Base-by-base conservation (phyloP, 2,888 invertebrate species). In the Ecdyonurus torrentis region DNA sequence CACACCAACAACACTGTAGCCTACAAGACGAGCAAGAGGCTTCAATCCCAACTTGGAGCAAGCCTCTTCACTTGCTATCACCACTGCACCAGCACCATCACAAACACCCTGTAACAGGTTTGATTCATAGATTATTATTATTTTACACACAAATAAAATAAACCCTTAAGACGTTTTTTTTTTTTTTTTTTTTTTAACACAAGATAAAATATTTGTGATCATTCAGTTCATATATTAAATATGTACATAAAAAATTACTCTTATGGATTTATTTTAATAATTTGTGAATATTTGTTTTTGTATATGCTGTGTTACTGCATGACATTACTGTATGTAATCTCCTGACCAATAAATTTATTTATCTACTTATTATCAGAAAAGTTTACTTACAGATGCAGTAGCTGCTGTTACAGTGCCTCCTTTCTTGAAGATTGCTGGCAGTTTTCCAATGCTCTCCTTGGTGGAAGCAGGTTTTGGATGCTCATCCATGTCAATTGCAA, bases 321-420 rank as follows among this genome's bases (percentile, higher is more conserved):
- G 7, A 60, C 7, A 5, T 10, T 60, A 23, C 15, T 60, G n/a
- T 23, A 10, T 10, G 3, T 10, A 20, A 20, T 19, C 23, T n/a
- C 3, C n/a, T n/a, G 7, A 60, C 10, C 23, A 25, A 22, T 18
- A 61, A 22, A 58, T 22, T 2, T 58, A 55, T 5, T 61, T 10
- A 22, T 59, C 18, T 19, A 50, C 50, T 19, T 19, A 19, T 18
- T 18, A 3, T 59, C 18, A 23, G 58, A 20, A 58, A 59, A 59
- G 22, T 24, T 24, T n/a, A 72, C 83, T 81, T 76, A 94, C 93
- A 2, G 96, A 96, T 60, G 97, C 94, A 67, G 87, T 86, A 19
- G 94, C 98, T 64, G 97, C 97, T 3, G 95, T 95, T 18, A 97
- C 95, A 1, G 90, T 81, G 0, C 97, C 98, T 68, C 90, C 86